These are phyloP conservation scores for Pelmatolapia mariae DNA, from an alignment of 2,113 vertebrate genomes.

Conservation along the genomic window DNA sequence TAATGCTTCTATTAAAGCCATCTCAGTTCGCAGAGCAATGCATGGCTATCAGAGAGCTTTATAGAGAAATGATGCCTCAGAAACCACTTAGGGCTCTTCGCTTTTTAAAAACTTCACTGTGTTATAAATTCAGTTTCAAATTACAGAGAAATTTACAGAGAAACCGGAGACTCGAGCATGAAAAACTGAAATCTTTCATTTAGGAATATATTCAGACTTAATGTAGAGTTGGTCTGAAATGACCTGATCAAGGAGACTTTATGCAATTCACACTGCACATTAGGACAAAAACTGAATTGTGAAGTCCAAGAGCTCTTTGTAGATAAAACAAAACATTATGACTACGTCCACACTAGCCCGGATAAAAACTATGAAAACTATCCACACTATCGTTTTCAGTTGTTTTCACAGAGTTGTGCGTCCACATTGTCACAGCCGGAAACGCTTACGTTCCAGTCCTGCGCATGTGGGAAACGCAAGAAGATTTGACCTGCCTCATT, in stretches of 20 bases:
- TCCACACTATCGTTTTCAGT: not conserved
- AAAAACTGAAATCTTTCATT: not conserved
- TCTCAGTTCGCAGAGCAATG: not conserved
- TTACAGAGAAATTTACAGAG: not conserved
- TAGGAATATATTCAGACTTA: not conserved
- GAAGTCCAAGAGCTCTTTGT: not conserved
- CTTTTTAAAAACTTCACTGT: not conserved
- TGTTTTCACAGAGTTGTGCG: not conserved
- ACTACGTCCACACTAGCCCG: not conserved
- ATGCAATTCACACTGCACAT: not conserved
- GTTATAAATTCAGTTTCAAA: not conserved
- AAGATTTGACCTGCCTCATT: too few relatives aligned
- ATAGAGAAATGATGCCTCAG: not conserved
- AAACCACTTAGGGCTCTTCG: not conserved
- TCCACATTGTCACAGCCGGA: not conserved
- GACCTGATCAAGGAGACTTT: not conserved
- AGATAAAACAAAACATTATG: not conserved
- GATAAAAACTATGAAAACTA: not conserved
- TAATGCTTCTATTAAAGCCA: slow-evolving; percentile 36
- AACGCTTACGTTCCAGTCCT: too few relatives aligned
- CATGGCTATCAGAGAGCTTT: not conserved
- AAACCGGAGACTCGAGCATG: not conserved
- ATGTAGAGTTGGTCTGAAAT: not conserved
- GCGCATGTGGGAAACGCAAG: too few relatives aligned
- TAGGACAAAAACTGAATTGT: not conserved